A percentile compares a stretch with the other conserved stretches of the same genome.
Conservation (phyloP, 2,797 vertebrate species). For the Aphelocoma californica region DNA sequence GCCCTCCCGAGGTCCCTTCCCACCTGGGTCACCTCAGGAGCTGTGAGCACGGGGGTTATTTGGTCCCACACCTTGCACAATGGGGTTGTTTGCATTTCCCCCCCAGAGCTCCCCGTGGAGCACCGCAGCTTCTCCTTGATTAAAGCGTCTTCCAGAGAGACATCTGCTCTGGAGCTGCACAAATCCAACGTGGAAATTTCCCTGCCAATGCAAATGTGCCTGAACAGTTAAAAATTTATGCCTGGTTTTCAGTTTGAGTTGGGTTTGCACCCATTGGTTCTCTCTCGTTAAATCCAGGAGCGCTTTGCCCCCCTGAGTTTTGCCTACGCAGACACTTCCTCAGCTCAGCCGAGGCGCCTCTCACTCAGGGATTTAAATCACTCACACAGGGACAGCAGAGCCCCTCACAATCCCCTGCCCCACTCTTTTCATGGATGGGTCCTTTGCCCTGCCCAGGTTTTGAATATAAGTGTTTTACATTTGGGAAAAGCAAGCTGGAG, state of each 20-base stretch:
- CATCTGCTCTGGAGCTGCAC: not conserved
- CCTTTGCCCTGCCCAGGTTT: not conserved
- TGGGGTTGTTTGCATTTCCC: not conserved
- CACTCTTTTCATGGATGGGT: not conserved
- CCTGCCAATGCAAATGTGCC: not conserved
- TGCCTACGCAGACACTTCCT: not conserved
- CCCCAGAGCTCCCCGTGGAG: not conserved
- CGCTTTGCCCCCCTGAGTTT: not conserved
- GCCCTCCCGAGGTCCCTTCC: not conserved
- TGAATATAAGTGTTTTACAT: not conserved
- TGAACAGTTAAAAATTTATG: not conserved
- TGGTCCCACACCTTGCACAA: not conserved
- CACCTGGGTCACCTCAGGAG: not conserved
- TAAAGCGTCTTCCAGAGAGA: not conserved
- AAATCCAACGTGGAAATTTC: not conserved
- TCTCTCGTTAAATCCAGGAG: not conserved
- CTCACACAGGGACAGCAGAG: not conserved
- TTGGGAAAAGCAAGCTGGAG: not conserved
- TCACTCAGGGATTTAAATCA: not conserved
- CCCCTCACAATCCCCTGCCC: accelerated
- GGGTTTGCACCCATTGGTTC: not conserved
- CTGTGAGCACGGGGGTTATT: accelerated
- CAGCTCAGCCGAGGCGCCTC: not conserved
- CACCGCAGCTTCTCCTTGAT: not conserved
- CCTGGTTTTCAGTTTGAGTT: not conserved